Percentiles rank a stretch among this genome's conserved stretches.
Conservation (phyloP, 2,113 vertebrate species). For the Pavo muticus region DNA sequence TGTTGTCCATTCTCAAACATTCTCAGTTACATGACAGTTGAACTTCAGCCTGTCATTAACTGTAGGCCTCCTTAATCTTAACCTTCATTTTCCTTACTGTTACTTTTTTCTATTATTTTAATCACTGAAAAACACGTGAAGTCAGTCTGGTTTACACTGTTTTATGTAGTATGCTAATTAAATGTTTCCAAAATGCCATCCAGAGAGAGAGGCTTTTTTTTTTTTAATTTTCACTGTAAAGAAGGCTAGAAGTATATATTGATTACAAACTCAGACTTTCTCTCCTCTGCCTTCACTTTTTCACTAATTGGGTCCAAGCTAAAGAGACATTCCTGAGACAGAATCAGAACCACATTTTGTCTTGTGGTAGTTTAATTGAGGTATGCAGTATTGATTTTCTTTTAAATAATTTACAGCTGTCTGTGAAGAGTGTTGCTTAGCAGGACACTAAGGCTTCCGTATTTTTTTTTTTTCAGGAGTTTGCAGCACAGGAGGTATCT, state of each 20-base stretch:
- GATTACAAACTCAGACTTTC: background rate
- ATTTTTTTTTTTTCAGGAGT: background rate
- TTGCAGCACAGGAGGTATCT: background rate
- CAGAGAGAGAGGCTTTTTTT: background rate
- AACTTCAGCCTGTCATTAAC: conserved; percentile 79
- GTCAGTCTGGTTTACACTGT: conserved; percentile 41
- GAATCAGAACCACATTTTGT: conserved; percentile 18
- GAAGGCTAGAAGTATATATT: background rate
- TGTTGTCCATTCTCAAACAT: conserved; percentile 76
- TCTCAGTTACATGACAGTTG: conserved; percentile 75
- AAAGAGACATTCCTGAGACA: background rate
- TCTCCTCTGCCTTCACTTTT: background rate
- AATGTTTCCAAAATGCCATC: conserved; percentile 57
- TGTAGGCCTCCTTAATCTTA: conserved; percentile 73
- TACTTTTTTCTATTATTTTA: conserved; percentile 45
- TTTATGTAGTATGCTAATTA: conserved; percentile 57
- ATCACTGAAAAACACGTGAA: conserved; percentile 48
- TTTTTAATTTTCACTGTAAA: conserved; percentile 10
- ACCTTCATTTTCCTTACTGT: conserved; percentile 67
- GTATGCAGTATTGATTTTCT: background rate
- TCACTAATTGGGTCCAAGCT: conserved; percentile 22
- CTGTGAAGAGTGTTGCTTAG: background rate
- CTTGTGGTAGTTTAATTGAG: background rate
- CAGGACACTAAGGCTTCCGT: background rate
- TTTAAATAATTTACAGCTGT: background rate